These are phyloP conservation scores for Venusia cambrica DNA, from an alignment of 2,888 invertebrate species.

Conservation along the genomic window DNA sequence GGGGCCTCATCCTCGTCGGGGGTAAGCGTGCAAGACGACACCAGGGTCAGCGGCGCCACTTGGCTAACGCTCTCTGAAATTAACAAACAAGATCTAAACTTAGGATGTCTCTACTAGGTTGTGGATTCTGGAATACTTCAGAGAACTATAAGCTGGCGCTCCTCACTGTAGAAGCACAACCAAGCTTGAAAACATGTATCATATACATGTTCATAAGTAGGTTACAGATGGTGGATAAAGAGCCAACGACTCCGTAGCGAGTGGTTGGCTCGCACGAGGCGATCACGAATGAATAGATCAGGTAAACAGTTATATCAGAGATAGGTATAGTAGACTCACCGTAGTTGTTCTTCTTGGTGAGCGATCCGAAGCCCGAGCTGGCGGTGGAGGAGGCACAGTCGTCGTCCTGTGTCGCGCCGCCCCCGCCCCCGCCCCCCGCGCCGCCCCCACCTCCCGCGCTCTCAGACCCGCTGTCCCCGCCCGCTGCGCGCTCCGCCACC, in stretches of 20 bases:
- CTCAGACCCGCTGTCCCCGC: conserved; percentile 68
- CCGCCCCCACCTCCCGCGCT: conserved; percentile 65
- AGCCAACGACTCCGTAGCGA: too few species aligned
- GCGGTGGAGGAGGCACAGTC: conserved; percentile 87
- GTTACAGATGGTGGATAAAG: too few species aligned
- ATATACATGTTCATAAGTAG: too few species aligned
- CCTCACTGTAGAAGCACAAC: too few species aligned
- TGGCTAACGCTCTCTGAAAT: conserved; percentile 51
- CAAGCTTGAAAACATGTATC: too few species aligned
- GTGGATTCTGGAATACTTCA: too few species aligned
- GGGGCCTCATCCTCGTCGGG: conserved; percentile 62
- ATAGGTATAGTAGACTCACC: conserved; percentile 37
- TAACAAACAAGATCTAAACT: too few species aligned
- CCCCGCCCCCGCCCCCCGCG: conserved; percentile 68
- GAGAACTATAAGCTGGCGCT: too few species aligned
- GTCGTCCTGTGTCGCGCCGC: conserved; percentile 70
- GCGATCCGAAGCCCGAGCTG: conserved; percentile 92
- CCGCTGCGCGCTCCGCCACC: conserved; percentile 55
- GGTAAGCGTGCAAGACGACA: conserved; percentile 59
- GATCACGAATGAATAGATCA: too few species aligned
- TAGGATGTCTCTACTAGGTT: too few species aligned
- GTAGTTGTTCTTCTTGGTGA: conserved; percentile 88
- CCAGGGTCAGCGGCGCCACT: conserved; percentile 51
- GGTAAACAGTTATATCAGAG: too few species aligned
- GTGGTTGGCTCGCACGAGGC: too few species aligned